A percentile compares a stretch with the other conserved stretches of the same genome.
These are phyloP conservation scores for Motacilla tschutschensis DNA, from an alignment of 2,113 vertebrate species.

Conservation along the genomic window DNA sequence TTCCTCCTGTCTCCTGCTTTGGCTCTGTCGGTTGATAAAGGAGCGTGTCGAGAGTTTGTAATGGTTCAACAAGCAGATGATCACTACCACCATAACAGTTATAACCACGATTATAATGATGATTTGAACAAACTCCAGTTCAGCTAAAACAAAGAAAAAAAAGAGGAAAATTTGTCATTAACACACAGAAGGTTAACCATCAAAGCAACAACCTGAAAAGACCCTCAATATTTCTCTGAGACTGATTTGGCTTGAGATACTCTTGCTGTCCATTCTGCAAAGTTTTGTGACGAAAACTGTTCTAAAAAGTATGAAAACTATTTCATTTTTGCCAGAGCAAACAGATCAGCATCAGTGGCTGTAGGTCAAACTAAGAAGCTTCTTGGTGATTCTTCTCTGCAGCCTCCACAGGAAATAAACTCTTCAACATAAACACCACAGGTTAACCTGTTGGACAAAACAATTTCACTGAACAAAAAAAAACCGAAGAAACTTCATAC, in stretches of 20 bases:
- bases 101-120: constrained; percentile 95
- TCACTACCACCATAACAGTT: constrained; percentile 96
- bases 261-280: neutral
- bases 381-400: neutral
- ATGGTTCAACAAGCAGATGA: constrained; percentile 96
- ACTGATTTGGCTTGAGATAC: neutral
- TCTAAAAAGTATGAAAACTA: neutral
- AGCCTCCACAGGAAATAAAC: neutral
- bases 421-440: neutral
- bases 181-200: neutral
- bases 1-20: constrained; percentile 85
- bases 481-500: neutral
- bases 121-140: constrained; percentile 97
- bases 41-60: constrained; percentile 94
- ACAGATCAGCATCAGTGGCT: fast-evolving
- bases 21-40: constrained; percentile 90
- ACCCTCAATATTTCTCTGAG: neutral
- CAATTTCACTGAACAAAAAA: neutral
- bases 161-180: neutral
- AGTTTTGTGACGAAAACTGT: neutral
- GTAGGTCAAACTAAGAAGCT: neutral
- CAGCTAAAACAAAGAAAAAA: constrained; percentile 77
- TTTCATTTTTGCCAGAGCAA: neutral
- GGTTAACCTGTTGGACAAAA: neutral
- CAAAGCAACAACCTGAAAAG: neutral